Base-by-base conservation (phyloP, 2,888 invertebrate species). In the Eilema caniola region DNA sequence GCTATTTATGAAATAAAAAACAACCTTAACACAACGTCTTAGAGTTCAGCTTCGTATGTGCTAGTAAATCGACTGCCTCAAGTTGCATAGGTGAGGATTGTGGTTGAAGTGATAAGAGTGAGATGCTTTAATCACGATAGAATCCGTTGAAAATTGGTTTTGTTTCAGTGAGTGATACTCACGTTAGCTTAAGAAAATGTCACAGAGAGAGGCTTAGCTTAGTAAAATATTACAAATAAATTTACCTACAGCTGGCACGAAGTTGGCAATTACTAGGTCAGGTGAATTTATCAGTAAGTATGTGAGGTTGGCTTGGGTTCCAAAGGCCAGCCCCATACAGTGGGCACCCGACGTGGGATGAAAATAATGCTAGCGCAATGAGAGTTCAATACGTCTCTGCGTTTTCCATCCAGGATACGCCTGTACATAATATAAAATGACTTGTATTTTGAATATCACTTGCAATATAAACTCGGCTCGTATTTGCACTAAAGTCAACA, bases 1-100 rank as follows among this genome's bases (percentile, higher is more conserved):
- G 16, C 0, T 10, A 20, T 25, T 12, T 47, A n/a, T 31, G 16
- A 12, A 20, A 72, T 68, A 64, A 47, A 20, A 24, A 53, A 20
- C n/a, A 62, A 66, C 72, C 66, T 57, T 81, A 74, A 16, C 0
- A 0, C 8, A 3, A 2, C 11, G 67, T 25, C 3, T 10, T 77
- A 74, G 33, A 53, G 72, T 68, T 37, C 47, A 0, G 23, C 68
- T 73, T 77, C 67, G 47, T 8, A 4, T 68, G 63, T 64, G 66
- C 62, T 64, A 62, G 25, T 62, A 28, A 20, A 28, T 57, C 60
- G 11, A 67, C 28, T n/a, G 67, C 37, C 72, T 72, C n/a, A 60
- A 62, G 73, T 31, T 71, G 69, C 70, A 74, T 72, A 81, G 83
- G 83, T 81, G 70, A 77, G 61, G 10, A 4, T 20, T 65, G 31